A percentile compares a stretch with the other conserved stretches of the same genome.
phyloP scores from a whole-genome alignment of 2,113 vertebrate species.

The Heptranchias perlo region DNA sequence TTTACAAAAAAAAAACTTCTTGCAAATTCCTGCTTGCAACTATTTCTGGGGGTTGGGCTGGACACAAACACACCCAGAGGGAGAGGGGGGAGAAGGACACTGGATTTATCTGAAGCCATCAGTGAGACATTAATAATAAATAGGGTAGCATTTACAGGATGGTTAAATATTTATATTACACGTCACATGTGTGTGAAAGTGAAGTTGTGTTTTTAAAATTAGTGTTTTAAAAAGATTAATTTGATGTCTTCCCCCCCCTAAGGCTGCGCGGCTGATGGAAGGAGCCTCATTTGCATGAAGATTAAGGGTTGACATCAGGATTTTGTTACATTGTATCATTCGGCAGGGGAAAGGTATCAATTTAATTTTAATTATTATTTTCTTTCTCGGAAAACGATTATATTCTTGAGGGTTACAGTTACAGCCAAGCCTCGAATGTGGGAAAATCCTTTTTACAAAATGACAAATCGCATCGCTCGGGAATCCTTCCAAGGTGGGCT shows the following conservation, averaged over 20 bases:
- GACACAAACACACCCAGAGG: neutral
- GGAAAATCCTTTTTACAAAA: neutral
- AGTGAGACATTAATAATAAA: neutral
- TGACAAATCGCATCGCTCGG: slow-evolving; percentile 1
- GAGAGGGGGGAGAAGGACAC: neutral
- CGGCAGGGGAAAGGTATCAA: slow-evolving; percentile 27
- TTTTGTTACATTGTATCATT: slow-evolving; percentile 34
- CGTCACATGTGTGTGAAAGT: neutral
- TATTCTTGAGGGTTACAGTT: neutral
- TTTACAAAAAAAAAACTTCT: slow-evolving; percentile 34
- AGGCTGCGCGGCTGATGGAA: neutral
- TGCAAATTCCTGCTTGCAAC: slow-evolving; percentile 25
- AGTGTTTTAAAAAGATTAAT: neutral
- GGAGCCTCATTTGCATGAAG: slow-evolving; percentile 17
- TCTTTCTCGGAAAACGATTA: neutral
- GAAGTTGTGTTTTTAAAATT: neutral
- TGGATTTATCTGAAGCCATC: neutral
- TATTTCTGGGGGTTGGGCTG: slow-evolving; percentile 15
- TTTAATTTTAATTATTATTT: slow-evolving; percentile 27
- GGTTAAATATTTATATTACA: neutral
- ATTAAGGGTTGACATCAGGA: slow-evolving; percentile 32
- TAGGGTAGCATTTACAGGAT: neutral
- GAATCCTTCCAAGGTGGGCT: slow-evolving; percentile 25
- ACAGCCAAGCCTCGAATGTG: slow-evolving; percentile 9
- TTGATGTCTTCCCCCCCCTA: neutral